Evolutionary conservation across 2,888 invertebrate species (phyloP).

Genomic region (Nowickia ferox): DNA sequence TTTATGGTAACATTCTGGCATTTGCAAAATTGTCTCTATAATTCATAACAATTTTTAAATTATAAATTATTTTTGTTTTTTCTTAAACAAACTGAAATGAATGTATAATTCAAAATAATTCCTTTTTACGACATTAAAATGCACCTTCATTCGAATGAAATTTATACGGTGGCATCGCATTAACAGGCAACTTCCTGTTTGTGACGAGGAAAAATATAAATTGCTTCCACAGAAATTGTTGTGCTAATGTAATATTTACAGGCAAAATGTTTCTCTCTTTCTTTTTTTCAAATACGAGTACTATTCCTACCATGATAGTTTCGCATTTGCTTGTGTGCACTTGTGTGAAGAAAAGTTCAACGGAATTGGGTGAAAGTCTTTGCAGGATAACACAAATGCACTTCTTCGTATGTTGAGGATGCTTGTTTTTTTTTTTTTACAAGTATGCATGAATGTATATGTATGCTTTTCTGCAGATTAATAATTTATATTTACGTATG

Average conservation of each 20-base stretch:
- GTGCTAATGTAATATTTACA: conserved; percentile 28
- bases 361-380: conserved; percentile 8
- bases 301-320: not conserved
- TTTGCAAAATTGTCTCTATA: too few relatives aligned
- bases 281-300: not conserved
- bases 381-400: conserved; percentile 25
- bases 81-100: not conserved
- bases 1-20: too few relatives aligned
- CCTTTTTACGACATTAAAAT: conserved; percentile 26
- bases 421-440: not conserved
- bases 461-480: not conserved
- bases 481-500: not conserved
- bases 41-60: too few relatives aligned
- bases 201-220: not conserved
- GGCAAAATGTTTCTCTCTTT: conserved; percentile 4
- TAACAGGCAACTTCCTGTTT: conserved; percentile 35
- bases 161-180: conserved; percentile 48
- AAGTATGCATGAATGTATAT: not conserved
- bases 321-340: not conserved
- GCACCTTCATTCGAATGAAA: conserved; percentile 33
- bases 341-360: not conserved
- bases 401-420: not conserved
- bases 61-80: not conserved
- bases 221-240: conserved; percentile 41
- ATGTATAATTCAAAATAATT: not conserved